Evolutionary conservation across 2,113 vertebrate genomes (phyloP).

Genomic region (Prionailurus bengalensis): DNA sequence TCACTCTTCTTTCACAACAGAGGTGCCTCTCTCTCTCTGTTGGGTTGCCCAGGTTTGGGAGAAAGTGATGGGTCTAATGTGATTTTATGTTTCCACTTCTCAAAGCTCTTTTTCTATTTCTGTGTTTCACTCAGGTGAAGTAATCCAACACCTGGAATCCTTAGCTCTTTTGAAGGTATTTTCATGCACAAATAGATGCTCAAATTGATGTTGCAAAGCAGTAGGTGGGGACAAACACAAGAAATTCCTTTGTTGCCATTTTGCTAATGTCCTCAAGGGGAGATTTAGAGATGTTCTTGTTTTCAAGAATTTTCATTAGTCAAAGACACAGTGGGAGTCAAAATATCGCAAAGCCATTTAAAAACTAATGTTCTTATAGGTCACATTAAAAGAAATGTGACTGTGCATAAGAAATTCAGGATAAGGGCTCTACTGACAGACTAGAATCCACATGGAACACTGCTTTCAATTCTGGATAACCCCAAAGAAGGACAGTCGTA

Average conservation of each 20-base stretch:
- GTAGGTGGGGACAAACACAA: not conserved
- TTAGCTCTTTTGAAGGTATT: not conserved
- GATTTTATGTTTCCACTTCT: not conserved
- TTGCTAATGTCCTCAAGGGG: not conserved
- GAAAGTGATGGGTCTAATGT: not conserved
- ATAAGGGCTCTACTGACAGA: not conserved
- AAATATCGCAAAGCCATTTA: constrained; percentile 11
- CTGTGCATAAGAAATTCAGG: not conserved
- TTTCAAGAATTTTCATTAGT: constrained; percentile 38
- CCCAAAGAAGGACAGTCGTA: not conserved
- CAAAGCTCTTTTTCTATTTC: not conserved
- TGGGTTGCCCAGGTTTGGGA: not conserved
- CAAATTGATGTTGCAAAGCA: not conserved
- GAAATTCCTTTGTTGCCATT: not conserved
- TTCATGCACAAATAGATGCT: not conserved
- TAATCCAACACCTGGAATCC: not conserved
- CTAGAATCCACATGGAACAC: not conserved
- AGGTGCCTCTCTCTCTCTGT: not conserved
- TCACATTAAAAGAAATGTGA: not conserved
- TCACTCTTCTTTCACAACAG: not conserved
- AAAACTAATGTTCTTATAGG: not conserved
- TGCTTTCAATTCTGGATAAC: not conserved
- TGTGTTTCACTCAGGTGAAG: no score
- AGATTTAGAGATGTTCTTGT: not conserved
- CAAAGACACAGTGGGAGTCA: not conserved